Evolutionary conservation across 2,113 vertebrate species (phyloP).

Genomic region (Phalacrocorax aristotelis): DNA sequence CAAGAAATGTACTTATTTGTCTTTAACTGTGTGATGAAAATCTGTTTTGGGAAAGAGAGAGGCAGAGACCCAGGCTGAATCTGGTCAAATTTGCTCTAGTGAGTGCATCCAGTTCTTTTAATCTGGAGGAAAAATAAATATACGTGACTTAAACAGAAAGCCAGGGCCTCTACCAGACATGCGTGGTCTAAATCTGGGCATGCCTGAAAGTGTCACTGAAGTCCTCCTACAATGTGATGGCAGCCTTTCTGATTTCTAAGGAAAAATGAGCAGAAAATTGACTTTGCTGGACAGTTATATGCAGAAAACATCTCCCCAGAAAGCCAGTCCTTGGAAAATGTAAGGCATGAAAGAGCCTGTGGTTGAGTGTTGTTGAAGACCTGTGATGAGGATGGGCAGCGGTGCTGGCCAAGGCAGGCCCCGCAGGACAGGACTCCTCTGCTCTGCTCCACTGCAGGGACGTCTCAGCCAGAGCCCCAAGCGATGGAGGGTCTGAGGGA

Average conservation of each 20-base stretch:
- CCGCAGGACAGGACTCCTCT: rapidly evolving
- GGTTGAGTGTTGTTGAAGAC: neutral
- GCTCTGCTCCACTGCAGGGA: neutral
- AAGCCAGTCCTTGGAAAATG: neutral
- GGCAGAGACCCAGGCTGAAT: neutral
- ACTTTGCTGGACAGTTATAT: neutral
- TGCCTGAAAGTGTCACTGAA: neutral
- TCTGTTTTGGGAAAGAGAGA: neutral
- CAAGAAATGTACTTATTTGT: neutral
- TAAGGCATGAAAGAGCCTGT: neutral
- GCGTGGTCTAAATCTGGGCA: neutral
- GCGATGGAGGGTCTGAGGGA: rapidly evolving
- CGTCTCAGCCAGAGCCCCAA: rapidly evolving
- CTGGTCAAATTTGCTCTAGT: neutral
- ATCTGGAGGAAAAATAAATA: constrained; percentile 1
- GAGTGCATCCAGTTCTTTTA: neutral
- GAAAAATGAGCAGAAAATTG: constrained; percentile 17
- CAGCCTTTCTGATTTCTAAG: neutral
- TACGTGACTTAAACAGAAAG: neutral
- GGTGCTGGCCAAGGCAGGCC: rapidly evolving
- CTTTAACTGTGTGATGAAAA: neutral
- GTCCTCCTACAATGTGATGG: neutral
- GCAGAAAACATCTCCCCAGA: neutral
- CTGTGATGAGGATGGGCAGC: rapidly evolving
- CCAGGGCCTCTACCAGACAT: neutral